Base-by-base conservation (phyloP, 1,140 invertebrate genomes). In the Uloborus diversus region DNA sequence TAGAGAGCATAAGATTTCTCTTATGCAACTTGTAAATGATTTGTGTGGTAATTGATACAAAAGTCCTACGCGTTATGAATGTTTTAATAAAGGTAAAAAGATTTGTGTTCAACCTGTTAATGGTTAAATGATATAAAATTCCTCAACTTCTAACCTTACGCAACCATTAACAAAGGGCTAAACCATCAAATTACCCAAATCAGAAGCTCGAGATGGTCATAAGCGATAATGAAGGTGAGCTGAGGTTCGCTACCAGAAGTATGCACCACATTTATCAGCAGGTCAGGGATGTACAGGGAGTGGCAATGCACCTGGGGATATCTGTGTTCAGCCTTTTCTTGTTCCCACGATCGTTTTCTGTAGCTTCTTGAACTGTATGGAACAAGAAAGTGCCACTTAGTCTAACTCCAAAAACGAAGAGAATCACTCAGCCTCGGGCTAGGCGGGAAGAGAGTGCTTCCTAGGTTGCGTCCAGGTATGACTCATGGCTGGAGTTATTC, bases 281-380 rank as follows among this genome's bases (percentile, higher is more conserved):
- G 30, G 66, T 56, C 27, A 17, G 14, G 27, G 28, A n/a, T 17
- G 20, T 56, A 1, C 17, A 56, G 66, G 66, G 66, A 35, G 51
- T 69, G 66, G 49, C 30, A 1, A 1, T 32, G 25, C 65, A 68
- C 65, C 65, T 69, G 66, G 28, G 66, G 66, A 64, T 64, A 64
- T 64, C 27, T 61, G 28, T 35, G 32, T 35, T 23, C 23, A 2
- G 37, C 37, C 33, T 61, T 28, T 35, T 37, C 23, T 35, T 33
- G 35, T 64, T 64, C 61, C 61, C 61, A 64, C 61, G 61, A 23
- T 37, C 23, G 14, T 25, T 17, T 42, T 17, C 9, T 42, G 9
- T 42, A 1, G 37, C 37, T 42, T 3, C 56, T 59, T 59, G 56
- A 59, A 59, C 56, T 59, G 11, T 59, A 59, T 59, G 56, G 56